Percentiles rank a stretch among this genome's conserved stretches.
Conservation (phyloP, 2,888 invertebrate genomes). For the Rotaria macrura region DNA sequence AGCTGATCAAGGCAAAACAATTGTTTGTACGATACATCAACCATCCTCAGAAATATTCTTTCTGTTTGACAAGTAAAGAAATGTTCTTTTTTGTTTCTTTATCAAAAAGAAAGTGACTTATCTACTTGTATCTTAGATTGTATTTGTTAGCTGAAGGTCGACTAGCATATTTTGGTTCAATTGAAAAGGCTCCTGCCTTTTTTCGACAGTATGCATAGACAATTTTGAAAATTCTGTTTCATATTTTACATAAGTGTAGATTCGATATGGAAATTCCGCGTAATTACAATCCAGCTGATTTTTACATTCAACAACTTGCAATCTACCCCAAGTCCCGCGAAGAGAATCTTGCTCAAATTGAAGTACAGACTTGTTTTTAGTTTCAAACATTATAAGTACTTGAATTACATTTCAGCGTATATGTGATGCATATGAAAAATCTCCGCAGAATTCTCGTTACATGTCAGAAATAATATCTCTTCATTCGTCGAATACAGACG, state of each 20-base stretch:
- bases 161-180: slow-evolving; percentile 69
- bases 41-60: slow-evolving; percentile 52
- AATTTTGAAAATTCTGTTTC: background rate
- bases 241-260: slow-evolving; percentile 34
- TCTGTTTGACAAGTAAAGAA: slow-evolving; percentile 50
- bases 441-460: background rate
- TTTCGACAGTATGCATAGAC: slow-evolving; percentile 38
- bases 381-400: background rate
- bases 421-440: slow-evolving; percentile 27
- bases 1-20: slow-evolving; percentile 68
- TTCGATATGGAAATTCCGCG: slow-evolving; percentile 56
- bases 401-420: background rate
- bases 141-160: slow-evolving; percentile 77
- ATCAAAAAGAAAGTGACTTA: slow-evolving; percentile 52
- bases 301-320: slow-evolving; percentile 73
- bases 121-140: slow-evolving; percentile 38
- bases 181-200: slow-evolving; percentile 51
- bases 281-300: slow-evolving; percentile 86
- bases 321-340: slow-evolving; percentile 57
- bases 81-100: slow-evolving; percentile 59
- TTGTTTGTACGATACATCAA: slow-evolving; percentile 84
- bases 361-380: slow-evolving; percentile 10
- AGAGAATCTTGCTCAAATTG: slow-evolving; percentile 21
- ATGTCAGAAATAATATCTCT: background rate
- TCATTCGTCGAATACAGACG: background rate